Percentiles rank a stretch among this genome's conserved stretches.
These are phyloP conservation scores for Merops nubicus DNA, from an alignment of 2,113 vertebrate genomes.

Conservation along the genomic window DNA sequence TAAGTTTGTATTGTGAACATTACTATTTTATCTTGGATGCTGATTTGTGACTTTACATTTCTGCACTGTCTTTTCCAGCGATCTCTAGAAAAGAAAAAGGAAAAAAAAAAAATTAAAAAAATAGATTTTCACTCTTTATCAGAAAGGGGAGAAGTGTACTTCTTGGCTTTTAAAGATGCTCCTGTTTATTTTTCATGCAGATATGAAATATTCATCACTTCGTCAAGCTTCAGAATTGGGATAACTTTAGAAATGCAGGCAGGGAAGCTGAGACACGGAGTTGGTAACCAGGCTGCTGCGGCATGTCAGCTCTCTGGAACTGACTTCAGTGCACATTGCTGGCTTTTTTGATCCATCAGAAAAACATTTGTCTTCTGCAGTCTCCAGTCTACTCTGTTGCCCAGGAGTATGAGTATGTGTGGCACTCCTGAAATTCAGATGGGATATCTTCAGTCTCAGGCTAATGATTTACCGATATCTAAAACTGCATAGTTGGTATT, in stretches of 20 bases:
- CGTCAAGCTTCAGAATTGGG: neutral
- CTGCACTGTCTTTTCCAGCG: neutral
- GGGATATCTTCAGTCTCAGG: neutral
- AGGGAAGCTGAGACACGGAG: neutral
- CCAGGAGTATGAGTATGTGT: neutral
- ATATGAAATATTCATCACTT: neutral
- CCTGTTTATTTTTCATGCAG: neutral
- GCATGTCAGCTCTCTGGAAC: neutral
- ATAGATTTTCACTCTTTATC: neutral
- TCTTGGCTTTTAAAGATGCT: neutral
- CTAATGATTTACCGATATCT: neutral
- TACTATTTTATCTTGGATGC: neutral
- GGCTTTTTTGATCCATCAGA: neutral
- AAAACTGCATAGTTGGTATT: rapidly evolving
- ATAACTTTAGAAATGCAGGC: neutral
- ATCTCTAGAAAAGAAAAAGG: neutral
- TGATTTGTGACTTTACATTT: neutral
- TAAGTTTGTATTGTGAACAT: neutral
- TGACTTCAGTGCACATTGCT: neutral
- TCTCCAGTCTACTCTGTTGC: neutral
- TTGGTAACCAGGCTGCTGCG: neutral
- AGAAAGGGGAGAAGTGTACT: neutral
- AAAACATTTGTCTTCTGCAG: neutral
- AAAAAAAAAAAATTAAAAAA: neutral
- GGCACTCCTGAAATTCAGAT: neutral